phyloP scores from a whole-genome alignment of 1,140 invertebrate species.

The Neodiprion pinetum region DNA sequence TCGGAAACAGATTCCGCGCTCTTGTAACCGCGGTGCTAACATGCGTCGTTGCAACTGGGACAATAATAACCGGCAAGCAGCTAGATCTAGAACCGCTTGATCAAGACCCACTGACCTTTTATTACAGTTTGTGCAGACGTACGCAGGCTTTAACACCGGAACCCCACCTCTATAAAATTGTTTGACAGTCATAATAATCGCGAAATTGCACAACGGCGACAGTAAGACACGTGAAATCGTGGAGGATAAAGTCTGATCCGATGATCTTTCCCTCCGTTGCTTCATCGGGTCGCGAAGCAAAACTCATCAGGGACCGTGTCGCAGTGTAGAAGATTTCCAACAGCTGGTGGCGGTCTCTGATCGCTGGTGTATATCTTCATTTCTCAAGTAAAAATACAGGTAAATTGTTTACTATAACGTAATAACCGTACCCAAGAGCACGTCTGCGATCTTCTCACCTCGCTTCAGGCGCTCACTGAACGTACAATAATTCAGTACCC shows the following conservation, averaged over 20 bases:
- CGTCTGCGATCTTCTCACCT: not conserved
- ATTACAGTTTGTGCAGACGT: not conserved
- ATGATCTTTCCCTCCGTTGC: not conserved
- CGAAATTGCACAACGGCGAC: not conserved
- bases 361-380: not conserved
- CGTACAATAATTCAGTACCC: not conserved
- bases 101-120: constrained; percentile 2
- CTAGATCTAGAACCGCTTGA: not conserved
- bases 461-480: not conserved
- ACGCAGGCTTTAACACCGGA: no score
- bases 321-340: not conserved
- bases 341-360: not conserved
- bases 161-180: no score
- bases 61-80: not conserved
- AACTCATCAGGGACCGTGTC: not conserved
- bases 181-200: not conserved
- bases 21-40: not conserved
- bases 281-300: not conserved
- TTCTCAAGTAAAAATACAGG: no score
- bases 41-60: not conserved
- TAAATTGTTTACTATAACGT: no score
- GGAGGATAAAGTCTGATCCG: not conserved
- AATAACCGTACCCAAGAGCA: not conserved
- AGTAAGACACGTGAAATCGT: not conserved
- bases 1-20: not conserved